Conservation (phyloP, 2,113 vertebrate genomes). For the Urocitellus parryii region DNA sequence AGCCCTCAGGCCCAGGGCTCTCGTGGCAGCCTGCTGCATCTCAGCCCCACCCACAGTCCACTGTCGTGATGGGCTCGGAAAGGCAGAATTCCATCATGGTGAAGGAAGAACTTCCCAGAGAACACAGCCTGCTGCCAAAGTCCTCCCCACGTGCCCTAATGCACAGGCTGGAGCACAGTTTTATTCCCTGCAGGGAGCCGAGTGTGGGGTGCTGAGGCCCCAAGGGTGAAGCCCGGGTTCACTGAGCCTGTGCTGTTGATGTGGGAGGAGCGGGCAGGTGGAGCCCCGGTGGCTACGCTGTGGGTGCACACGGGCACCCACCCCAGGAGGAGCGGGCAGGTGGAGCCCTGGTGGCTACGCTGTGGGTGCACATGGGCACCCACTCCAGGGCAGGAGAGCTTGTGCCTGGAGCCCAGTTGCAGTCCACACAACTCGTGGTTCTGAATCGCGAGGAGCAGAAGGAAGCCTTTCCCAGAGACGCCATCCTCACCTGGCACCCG, state of each 20-base stretch:
- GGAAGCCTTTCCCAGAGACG: accelerated
- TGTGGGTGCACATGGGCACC: too few relatives aligned
- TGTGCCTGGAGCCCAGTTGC: accelerated
- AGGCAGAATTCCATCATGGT: neutral
- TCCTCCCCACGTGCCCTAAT: accelerated
- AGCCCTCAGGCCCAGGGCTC: too few relatives aligned
- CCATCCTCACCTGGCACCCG: accelerated
- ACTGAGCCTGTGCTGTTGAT: neutral
- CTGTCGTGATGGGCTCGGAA: neutral
- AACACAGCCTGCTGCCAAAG: accelerated
- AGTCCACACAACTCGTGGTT: accelerated
- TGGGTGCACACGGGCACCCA: too few relatives aligned
- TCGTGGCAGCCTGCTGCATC: neutral
- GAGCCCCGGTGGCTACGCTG: too few relatives aligned
- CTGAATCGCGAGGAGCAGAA: neutral
- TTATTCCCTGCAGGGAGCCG: neutral
- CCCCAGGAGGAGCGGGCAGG: too few relatives aligned
- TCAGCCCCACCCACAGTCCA: neutral
- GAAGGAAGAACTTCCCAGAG: neutral
- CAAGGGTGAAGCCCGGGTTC: accelerated
- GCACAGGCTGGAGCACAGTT: accelerated
- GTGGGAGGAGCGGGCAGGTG: too few relatives aligned
- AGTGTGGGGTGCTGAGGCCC: too few relatives aligned
- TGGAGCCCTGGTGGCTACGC: too few relatives aligned
- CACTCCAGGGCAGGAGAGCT: neutral